Evolutionary conservation across 1,140 invertebrate species (phyloP), one percentile per base, ranked within the genome.

Genomic region (Tigriopus japonicus): DNA sequence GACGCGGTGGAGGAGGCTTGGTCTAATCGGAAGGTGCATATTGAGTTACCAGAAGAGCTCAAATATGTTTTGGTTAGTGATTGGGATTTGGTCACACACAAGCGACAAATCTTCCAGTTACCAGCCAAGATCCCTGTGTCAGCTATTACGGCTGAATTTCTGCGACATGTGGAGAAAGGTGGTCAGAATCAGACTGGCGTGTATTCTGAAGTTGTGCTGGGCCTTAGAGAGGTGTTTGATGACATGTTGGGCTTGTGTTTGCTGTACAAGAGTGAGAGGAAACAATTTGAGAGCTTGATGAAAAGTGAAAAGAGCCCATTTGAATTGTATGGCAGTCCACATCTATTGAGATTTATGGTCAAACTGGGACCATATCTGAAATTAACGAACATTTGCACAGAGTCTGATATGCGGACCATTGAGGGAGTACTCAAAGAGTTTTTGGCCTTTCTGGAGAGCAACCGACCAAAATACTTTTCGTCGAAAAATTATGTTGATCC

Each of bases 11-110:
- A 15, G 17, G 15, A 19, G 5, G 55, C 15, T 28, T 17, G 1
- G 24, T 3, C n/a, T 7, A 41, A n/a, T 23, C n/a, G 13, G 6
- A 58, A 41, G 15, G n/a, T 58, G 1, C 17, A 42, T 1, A 58
- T 58, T 42, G 21, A 28, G 9, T 13, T 58, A 14, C 55, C 55
- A 9, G 41, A 58, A 17, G 55, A 58, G 41, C 15, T 58, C 2
- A 28, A 41, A n/a, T 58, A 41, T 58, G 41, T 58, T 15, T 41
- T 58, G 55, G 24, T 40, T 7, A 58, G 35, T 17, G 55, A 58
- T 42, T 41, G 23, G 55, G 55, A 58, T 42, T 15, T 41, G 13
- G 42, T 58, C 28, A 42, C 41, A 9, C 13, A 15, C 35, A 58
- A 58, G 35, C 28, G 42, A n/a, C n/a, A 15, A 14, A 24, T 58